Evolutionary conservation across 2,888 invertebrate genomes (phyloP).

Genomic region (Caenorhabditis sulstoni): DNA sequence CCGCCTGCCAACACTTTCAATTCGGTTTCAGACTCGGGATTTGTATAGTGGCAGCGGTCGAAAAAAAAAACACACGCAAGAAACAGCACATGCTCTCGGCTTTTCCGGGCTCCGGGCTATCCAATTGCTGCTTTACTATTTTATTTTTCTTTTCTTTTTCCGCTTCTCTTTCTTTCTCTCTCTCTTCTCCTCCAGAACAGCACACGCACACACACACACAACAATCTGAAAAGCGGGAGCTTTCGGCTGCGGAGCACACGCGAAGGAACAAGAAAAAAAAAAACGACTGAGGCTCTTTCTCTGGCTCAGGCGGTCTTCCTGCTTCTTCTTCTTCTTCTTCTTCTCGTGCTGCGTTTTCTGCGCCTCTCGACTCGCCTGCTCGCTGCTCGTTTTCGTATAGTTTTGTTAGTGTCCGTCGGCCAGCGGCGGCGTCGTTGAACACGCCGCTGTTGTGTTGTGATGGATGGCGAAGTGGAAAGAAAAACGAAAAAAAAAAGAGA

Average conservation of each 20-base stretch:
- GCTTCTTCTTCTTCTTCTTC: conserved; percentile 24
- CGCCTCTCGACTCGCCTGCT: conserved; percentile 10
- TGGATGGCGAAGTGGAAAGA: conserved; percentile 52
- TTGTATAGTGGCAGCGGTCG: conserved; percentile 37
- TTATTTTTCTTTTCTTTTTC: conserved; percentile 55
- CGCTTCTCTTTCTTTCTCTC: conserved; percentile 21
- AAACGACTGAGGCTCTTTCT: conserved; percentile 34
- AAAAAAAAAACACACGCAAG: conserved; percentile 28
- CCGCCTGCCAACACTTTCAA: background rate
- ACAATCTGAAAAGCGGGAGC: conserved; percentile 53
- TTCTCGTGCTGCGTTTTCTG: background rate
- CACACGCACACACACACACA: conserved; percentile 50
- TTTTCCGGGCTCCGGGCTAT: conserved; percentile 49
- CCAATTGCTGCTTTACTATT: conserved; percentile 60
- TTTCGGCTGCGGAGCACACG: conserved; percentile 6
- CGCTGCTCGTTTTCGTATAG: conserved; percentile 60
- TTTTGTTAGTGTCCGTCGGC: conserved; percentile 61
- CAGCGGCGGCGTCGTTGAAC: conserved; percentile 54
- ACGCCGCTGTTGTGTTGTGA: conserved; percentile 55
- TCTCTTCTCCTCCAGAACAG: conserved; percentile 43
- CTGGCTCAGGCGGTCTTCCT: conserved; percentile 33
- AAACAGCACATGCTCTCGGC: conserved; percentile 49
- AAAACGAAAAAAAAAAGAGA: conserved; percentile 38
- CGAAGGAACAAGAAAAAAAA: conserved; percentile 18
- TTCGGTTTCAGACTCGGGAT: conserved; percentile 25